Base-by-base conservation (phyloP, 2,797 vertebrate species). In the Rhabdophis nuchalis region DNA sequence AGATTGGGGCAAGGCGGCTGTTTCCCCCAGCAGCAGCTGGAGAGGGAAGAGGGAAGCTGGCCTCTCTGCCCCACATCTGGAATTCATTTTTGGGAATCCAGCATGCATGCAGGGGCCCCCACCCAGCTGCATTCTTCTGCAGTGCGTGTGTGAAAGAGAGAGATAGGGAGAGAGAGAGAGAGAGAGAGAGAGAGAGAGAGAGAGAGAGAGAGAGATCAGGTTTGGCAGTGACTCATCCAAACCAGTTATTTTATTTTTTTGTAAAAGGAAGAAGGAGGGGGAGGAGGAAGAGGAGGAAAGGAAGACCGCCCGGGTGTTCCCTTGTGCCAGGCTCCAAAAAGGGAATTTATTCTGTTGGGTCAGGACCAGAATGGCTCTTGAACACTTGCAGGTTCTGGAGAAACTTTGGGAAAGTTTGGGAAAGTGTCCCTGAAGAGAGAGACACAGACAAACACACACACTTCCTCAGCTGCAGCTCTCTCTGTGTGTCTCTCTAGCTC, bases 41-140 rank as follows among this genome's bases (percentile, higher is more conserved):
- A 29, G 27, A 7, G 87, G 61, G 57, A 25, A 89, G 46, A 2
- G 64, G 27, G 32, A 1, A 27, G 2, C 10, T 54, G 85, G 53
- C 29, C 5, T 4, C 23, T 2, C 10, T 2, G 46, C 56, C 10
- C 23, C 58, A 88, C 91, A 93, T 93, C 93, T 93, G 93, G 89
- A 88, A 88, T 54, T 20, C 29, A 56, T 92, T 90, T 92, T 86
- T 87, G 23, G 50, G 56, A 86, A 54, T 88, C 25, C 7, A 68
- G 27, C 7, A 8, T 27, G 1, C 46, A 46, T n/a, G n/a, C n/a
- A n/a, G n/a, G 25, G 2, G 18, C 29, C 77, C 89, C 89, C 89
- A 82, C 93, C 91, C 90, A 91, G 60, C 50, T 41, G n/a, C 64
- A 16, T 25, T 54, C 41, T 88, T 18, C 10, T 41, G 52, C 50